Percentiles rank a stretch among this genome's conserved stretches.
These are phyloP conservation scores for Diplolepis rosae DNA, from an alignment of 2,888 invertebrate genomes.

Conservation along the genomic window DNA sequence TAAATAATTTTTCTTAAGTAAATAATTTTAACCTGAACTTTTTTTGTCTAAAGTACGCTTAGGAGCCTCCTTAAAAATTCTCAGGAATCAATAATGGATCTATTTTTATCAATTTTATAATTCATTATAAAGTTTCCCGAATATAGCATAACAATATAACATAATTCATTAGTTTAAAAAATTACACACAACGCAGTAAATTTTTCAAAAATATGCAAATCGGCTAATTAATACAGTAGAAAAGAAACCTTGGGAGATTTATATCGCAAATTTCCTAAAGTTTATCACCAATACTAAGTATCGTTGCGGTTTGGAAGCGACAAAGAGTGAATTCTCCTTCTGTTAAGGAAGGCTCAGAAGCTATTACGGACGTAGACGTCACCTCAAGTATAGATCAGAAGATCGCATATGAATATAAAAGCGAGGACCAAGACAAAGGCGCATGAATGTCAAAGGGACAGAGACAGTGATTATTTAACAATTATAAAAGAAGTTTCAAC, in stretches of 20 bases:
- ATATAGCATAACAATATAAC: no score
- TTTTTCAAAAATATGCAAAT: no score
- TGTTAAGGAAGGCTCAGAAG: neutral
- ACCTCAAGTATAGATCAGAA: neutral
- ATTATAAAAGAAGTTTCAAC: conserved; percentile 5
- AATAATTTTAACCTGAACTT: neutral
- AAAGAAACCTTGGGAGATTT: neutral
- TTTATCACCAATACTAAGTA: neutral
- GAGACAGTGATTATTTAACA: conserved; percentile 10
- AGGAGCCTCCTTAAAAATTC: neutral
- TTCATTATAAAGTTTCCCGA: neutral
- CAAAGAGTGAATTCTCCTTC: neutral
- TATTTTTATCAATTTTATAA: neutral
- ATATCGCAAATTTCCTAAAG: neutral
- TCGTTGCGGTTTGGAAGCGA: neutral
- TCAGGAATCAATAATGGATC: no score
- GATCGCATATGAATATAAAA: conserved; percentile 12
- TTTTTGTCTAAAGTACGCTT: neutral
- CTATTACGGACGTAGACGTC: conserved; percentile 8
- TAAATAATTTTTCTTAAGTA: no score
- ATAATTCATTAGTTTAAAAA: no score
- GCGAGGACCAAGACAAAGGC: conserved; percentile 15
- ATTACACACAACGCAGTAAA: no score
- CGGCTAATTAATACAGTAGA: neutral
- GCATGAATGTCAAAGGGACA: conserved; percentile 10